Base-by-base conservation (phyloP, 2,888 invertebrate genomes). In the Euphydryas editha region DNA sequence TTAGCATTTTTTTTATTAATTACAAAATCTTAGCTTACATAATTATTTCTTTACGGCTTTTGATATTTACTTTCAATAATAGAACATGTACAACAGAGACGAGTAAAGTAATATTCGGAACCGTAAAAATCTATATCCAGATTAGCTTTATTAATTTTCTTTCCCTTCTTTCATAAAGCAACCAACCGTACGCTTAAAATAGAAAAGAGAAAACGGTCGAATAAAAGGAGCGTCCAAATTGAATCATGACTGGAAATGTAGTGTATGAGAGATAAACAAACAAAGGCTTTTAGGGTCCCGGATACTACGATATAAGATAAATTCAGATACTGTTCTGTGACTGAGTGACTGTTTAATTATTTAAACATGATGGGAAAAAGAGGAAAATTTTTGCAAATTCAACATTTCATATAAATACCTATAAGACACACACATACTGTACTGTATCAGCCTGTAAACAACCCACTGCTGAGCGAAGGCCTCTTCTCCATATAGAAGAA, bases 201-300 rank as follows among this genome's bases (percentile, higher is more conserved):
- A 54, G 58, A 42, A n/a, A 44, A 30, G 24, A 46, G 46, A 17
- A 59, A 59, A 59, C 46, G 18, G 44, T 42, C 21, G 21, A 58
- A 58, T 58, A 46, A 59, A 59, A 59, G 46, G 44, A 24, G 30
- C 44, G 46, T 46, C 46, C 59, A 46, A 59, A 59, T 46, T 59
- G 46, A 59, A 46, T 59, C 58, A 59, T 59, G 59, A 46, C 46
- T 59, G 46, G 46, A 24, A 21, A 30, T 58, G 39, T 59, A 59
- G 44, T 46, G 24, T 17, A 59, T 46, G 15, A 24, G 21, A 46
- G 46, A 59, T 58, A 58, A 58, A 21, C 58, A 58, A 58, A 58
- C 58, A 58, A 58, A 46, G 44, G 44, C 42, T 58, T 58, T 58
- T 44, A 44, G 58, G 42, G 21, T 44, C 44, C 44, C 54, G 54